phyloP scores from a whole-genome alignment of 2,888 invertebrate species.

The Oxytorus armatus region DNA sequence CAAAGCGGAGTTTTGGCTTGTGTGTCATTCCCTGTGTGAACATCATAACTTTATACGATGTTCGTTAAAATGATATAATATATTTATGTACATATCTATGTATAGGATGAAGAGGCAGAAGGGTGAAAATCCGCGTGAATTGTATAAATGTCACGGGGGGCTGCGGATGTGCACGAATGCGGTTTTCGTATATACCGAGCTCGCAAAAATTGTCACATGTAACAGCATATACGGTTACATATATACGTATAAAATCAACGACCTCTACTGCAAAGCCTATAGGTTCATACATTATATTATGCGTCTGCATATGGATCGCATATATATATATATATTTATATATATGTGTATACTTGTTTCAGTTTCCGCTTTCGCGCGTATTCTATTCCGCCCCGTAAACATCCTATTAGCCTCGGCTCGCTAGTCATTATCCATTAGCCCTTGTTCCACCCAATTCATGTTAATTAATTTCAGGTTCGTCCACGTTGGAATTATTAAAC shows the following conservation, averaged over 20 bases:
- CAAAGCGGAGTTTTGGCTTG: too few relatives aligned
- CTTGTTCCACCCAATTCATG: conserved; percentile 49
- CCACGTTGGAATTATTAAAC: conserved; percentile 56
- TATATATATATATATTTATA: neutral
- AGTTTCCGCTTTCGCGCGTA: conserved; percentile 57
- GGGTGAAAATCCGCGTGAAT: conserved; percentile 46
- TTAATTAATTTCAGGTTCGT: conserved; percentile 66
- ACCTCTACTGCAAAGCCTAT: too few relatives aligned
- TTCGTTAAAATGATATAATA: too few relatives aligned
- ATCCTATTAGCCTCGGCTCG: conserved; percentile 61
- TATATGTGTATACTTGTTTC: conserved; percentile 47
- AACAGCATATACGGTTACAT: neutral
- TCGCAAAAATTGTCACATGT: conserved; percentile 32
- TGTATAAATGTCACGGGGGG: conserved; percentile 49
- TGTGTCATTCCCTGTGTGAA: too few relatives aligned
- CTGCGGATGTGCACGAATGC: conserved; percentile 40
- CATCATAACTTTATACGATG: too few relatives aligned
- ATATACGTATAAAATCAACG: neutral
- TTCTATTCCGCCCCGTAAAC: conserved; percentile 63
- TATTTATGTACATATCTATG: neutral
- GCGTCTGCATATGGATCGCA: neutral
- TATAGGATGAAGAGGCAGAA: neutral
- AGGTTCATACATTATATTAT: neutral
- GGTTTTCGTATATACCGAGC: conserved; percentile 32
- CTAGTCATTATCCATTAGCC: conserved; percentile 56